Conservation (phyloP, 2,888 invertebrate species). For the Mechanitis mazaeus region DNA sequence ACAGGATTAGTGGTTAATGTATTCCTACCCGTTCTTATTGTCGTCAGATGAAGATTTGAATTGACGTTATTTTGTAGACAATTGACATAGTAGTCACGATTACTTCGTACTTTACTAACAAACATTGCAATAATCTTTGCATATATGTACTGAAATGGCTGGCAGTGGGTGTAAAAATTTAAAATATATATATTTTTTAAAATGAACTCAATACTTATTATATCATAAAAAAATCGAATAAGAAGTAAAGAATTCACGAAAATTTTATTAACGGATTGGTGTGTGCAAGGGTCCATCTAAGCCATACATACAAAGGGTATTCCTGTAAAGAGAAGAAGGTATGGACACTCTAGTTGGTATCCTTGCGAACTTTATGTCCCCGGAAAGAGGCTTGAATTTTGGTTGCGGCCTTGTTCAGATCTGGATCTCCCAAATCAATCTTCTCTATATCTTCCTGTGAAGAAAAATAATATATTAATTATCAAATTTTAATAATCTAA, state of each 20-base stretch:
- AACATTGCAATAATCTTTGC: slow-evolving; percentile 38
- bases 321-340: slow-evolving; percentile 34
- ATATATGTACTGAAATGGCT: slow-evolving; percentile 31
- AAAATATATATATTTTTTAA: neutral
- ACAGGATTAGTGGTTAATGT: too few relatives aligned
- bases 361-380: slow-evolving; percentile 91
- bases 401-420: slow-evolving; percentile 91
- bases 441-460: slow-evolving; percentile 85
- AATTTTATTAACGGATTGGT: neutral
- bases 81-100: slow-evolving; percentile 44
- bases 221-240: slow-evolving; percentile 4
- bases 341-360: slow-evolving; percentile 67
- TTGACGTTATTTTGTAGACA: slow-evolving; percentile 42
- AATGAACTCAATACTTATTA: neutral
- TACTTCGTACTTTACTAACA: slow-evolving; percentile 37
- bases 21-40: neutral
- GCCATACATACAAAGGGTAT: slow-evolving; percentile 44
- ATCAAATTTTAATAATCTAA: neutral
- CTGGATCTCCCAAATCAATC: slow-evolving; percentile 90
- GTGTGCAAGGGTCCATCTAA: slow-evolving; percentile 13
- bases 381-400: slow-evolving; percentile 96
- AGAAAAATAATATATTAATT: slow-evolving; percentile 19
- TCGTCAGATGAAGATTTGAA: slow-evolving; percentile 29
- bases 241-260: neutral
- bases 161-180: slow-evolving; percentile 25